Evolutionary conservation across 37 sponge, comb jelly and placozoan species (phyloP).

Genomic region (Hexactinellida sp.): DNA sequence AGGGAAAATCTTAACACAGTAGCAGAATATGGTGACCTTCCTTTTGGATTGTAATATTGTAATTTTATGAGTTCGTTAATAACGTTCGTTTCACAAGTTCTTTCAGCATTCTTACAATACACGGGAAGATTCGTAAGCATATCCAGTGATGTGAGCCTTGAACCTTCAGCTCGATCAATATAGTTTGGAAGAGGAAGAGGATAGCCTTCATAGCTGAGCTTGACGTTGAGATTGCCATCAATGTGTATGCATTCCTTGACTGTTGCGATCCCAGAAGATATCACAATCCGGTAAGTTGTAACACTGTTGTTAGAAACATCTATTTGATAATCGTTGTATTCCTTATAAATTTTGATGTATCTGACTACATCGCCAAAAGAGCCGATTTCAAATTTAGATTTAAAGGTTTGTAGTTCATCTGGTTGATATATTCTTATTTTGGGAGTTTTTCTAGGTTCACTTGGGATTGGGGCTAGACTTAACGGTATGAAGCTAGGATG

Average conservation of each 20-base stretch:
- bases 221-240: neutral
- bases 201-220: neutral
- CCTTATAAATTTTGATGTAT: neutral
- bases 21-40: constrained; percentile 6
- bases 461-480: neutral
- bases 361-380: neutral
- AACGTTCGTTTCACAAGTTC: neutral
- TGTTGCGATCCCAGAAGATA: constrained; percentile 12
- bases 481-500: neutral
- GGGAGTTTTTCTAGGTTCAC: neutral
- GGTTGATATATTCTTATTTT: constrained; percentile 3
- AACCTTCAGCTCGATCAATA: neutral
- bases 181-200: constrained; percentile 4
- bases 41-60: constrained; percentile 17
- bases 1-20: neutral
- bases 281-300: neutral
- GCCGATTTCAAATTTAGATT: neutral
- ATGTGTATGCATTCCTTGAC: constrained; percentile 9
- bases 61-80: neutral
- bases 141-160: constrained; percentile 2
- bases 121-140: constrained; percentile 3
- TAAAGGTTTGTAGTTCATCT: neutral
- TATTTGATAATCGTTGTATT: neutral
- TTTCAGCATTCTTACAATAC: neutral
- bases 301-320: neutral